Evolutionary conservation across 2,888 invertebrate species (phyloP), one percentile per base, ranked within the genome.

Genomic region (Actias luna): DNA sequence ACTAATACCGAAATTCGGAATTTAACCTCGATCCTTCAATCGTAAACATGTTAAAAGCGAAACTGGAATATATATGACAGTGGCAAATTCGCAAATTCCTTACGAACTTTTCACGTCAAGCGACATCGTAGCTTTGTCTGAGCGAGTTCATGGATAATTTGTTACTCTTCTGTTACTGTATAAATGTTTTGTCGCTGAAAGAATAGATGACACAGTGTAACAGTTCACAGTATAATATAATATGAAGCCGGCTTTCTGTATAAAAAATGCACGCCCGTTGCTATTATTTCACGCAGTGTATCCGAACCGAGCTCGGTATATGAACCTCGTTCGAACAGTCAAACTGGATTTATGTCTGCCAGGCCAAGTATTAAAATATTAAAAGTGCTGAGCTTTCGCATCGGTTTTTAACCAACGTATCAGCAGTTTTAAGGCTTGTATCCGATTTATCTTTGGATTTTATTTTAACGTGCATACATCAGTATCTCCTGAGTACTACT

Each of bases 321-420:
- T 35, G 58, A 58, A 18, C 29, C 58, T 33, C 42, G 52, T 16
- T 33, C 46, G 25, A 58, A 29, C 58, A 63, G 65, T 62, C 69
- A 62, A 69, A 68, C 64, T 58, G 63, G 68, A 72, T 72, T 72
- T 73, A 72, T 74, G 66, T 60, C 66, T 67, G 67, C 46, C 66
- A 29, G 65, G 61, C 63, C 59, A 61, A 52, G 67, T 67, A 72
- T 72, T 72, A 72, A 69, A 68, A 66, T 69, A 65, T 69, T 65
- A 70, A 71, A 70, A 67, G 63, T 67, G 71, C 69, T 68, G 67
- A 68, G 67, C 67, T 68, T 66, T 68, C 55, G 46, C 58, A 35
- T 50, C 62, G 42, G 50, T 58, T 62, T 62, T 62, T 62, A 58
- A 42, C 42, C 42, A 18, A 42, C 18, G 18, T 42, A 18, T 42